A percentile compares a stretch with the other conserved stretches of the same genome.
These are phyloP conservation scores for Prunella himalayana DNA, from an alignment of 2,113 vertebrate genomes.

Conservation along the genomic window DNA sequence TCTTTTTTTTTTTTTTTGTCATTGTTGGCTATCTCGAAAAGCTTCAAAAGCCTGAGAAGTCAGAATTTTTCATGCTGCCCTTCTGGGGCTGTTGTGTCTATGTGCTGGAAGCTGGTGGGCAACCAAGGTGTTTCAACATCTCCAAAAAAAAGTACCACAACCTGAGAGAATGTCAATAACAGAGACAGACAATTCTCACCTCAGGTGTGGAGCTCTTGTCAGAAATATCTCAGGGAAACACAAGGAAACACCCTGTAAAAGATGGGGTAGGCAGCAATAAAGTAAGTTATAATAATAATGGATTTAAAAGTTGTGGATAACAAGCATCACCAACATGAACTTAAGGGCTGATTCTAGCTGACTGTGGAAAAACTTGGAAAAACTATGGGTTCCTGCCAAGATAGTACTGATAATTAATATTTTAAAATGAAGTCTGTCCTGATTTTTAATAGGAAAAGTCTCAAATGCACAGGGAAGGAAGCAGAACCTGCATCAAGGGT, in stretches of 20 bases:
- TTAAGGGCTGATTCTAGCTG: neutral
- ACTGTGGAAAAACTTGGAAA: neutral
- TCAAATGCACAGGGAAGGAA: neutral
- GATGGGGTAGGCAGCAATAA: neutral
- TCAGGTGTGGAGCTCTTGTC: neutral
- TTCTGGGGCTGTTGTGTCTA: neutral
- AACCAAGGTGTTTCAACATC: neutral
- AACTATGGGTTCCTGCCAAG: neutral
- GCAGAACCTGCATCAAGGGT: neutral
- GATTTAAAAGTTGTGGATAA: neutral
- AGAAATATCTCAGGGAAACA: neutral
- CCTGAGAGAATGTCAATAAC: neutral
- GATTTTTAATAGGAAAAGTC: neutral
- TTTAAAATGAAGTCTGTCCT: neutral
- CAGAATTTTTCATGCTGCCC: neutral
- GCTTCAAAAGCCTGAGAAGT: neutral
- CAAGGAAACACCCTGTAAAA: neutral
- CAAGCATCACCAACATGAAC: neutral
- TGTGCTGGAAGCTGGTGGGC: neutral
- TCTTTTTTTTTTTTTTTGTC: too few species aligned
- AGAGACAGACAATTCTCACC: neutral
- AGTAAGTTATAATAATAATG: neutral
- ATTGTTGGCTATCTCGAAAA: neutral
- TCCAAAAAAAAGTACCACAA: accelerated
- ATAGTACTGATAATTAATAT: neutral